Conservation (phyloP, 2,797 vertebrate genomes). For the Lutjanus campechanus region DNA sequence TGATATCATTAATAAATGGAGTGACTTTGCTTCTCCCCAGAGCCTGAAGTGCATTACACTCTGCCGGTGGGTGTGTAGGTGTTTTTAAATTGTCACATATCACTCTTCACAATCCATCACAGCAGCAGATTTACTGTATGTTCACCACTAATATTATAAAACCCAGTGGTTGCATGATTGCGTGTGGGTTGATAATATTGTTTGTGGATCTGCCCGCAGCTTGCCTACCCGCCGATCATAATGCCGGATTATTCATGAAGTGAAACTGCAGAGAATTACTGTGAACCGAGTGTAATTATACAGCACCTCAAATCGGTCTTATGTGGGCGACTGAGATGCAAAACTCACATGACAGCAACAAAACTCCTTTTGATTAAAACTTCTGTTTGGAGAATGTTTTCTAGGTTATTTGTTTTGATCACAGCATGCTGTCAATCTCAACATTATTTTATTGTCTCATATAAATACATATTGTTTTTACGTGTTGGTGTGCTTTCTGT, state of each 20-base stretch:
- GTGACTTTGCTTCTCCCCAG: conserved; percentile 61
- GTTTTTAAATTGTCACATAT: conserved; percentile 69
- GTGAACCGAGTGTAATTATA: conserved; percentile 73
- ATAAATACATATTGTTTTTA: background rate
- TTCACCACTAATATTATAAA: conserved; percentile 65
- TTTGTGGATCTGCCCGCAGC: conserved; percentile 71
- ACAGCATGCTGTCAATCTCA: conserved; percentile 6
- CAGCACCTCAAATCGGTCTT: conserved; percentile 59
- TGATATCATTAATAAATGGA: conserved; percentile 70
- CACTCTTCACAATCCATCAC: conserved; percentile 63
- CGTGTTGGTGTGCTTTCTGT: conserved; percentile 10
- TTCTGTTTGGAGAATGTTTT: conserved; percentile 35
- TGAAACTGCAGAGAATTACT: conserved; percentile 67
- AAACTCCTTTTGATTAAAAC: conserved; percentile 56
- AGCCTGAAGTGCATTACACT: conserved; percentile 53
- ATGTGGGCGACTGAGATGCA: conserved; percentile 65
- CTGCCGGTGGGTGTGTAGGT: conserved; percentile 53
- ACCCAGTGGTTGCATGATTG: conserved; percentile 65
- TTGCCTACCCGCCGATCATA: conserved; percentile 68
- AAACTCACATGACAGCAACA: conserved; percentile 55
- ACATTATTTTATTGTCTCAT: background rate
- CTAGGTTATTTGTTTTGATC: conserved; percentile 21
- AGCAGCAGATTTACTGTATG: conserved; percentile 36
- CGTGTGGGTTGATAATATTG: conserved; percentile 72
- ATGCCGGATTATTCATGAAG: conserved; percentile 75